Base-by-base conservation (phyloP, 2,888 invertebrate species). In the Chesias legatella region DNA sequence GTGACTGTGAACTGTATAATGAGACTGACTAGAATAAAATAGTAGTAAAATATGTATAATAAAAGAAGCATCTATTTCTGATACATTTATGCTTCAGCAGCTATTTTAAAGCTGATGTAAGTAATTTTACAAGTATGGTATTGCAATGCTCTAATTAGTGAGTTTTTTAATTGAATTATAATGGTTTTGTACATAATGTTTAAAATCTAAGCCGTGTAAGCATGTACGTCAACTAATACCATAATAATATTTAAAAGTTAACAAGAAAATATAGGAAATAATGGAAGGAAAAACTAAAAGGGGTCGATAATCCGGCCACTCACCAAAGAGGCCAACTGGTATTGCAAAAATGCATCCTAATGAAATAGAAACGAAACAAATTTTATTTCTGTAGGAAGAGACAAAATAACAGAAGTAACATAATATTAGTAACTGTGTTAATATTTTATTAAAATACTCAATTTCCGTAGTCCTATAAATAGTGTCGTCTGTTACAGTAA, bases 311-410 rank as follows among this genome's bases (percentile, higher is more conserved):
- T 63, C 73, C 70, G 68, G 79, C 78, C 82, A 86, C 88, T 88
- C 86, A 88, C 88, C 86, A 85, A 72, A 49, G 83, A 80, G 84
- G 85, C 82, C 80, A 84, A 73, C 85, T 85, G 85, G 82, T 79
- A 79, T 83, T 84, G 83, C 78, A 84, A 84, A 83, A 73, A 88
- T 57, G 84, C 76, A 76, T 86, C 88, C 88, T 86, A 81, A 77
- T 78, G 59, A 72, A 80, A 82, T 77, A 78, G 72, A 85, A 82
- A 82, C 70, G 72, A 65, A 56, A 60, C 56, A 63, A 48, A 50
- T 74, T 67, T 70, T 53, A 60, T 61, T 57, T 55, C 53, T 48
- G 33, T 56, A 34, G 35, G 41, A 34, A 35, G 40, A 44, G 33
- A 46, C 43, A 52, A 58, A 56, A 47, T 52, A 51, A 55, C 45